Evolutionary conservation across 2,113 vertebrate species (phyloP).

Genomic region (Carassius carassius): DNA sequence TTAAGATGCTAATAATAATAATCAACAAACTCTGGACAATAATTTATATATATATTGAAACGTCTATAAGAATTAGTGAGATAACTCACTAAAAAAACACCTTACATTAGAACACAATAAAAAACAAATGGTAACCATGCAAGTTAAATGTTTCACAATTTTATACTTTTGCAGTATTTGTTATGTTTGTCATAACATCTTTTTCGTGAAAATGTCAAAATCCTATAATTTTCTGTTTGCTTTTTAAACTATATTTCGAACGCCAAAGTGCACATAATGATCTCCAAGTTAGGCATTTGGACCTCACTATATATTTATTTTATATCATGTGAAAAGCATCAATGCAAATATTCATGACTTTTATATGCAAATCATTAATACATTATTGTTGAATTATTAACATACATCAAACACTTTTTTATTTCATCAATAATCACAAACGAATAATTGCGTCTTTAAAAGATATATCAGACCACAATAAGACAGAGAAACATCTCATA

Average conservation of each 20-base stretch:
- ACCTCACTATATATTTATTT: not conserved
- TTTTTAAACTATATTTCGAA: not conserved
- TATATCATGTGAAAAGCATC: not conserved
- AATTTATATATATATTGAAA: not conserved
- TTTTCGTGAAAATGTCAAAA: not conserved
- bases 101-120: not conserved
- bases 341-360: not conserved
- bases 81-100: not conserved
- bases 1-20: not conserved
- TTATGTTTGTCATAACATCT: not conserved
- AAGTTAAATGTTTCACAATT: not conserved
- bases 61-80: not conserved
- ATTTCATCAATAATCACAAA: not conserved
- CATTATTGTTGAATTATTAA: not conserved
- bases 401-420: not conserved
- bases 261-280: not conserved
- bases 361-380: not conserved
- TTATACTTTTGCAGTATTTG: not conserved
- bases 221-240: not conserved
- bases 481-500: not conserved
- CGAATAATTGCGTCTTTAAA: not conserved
- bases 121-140: not conserved
- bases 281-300: not conserved
- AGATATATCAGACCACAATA: not conserved
- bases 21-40: not conserved